Conservation (phyloP, 2,888 invertebrate species). For the Amblyjoppa fuscipennis region DNA sequence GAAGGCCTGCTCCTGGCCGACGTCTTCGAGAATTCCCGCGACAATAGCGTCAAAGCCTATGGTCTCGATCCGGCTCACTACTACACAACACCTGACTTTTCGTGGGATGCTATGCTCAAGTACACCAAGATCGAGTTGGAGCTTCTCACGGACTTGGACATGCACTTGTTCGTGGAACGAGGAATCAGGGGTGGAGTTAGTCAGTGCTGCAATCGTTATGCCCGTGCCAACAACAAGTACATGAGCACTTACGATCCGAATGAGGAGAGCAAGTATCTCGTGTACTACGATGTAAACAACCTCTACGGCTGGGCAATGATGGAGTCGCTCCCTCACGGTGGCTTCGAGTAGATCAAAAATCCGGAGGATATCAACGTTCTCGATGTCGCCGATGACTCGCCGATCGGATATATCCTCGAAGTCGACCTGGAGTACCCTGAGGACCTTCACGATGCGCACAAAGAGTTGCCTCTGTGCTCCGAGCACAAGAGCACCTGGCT, state of each 20-base stretch:
- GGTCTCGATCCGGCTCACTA: slow-evolving; percentile 75
- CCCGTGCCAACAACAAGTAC: slow-evolving; percentile 71
- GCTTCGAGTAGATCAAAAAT: slow-evolving; percentile 76
- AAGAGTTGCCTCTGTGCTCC: slow-evolving; percentile 78
- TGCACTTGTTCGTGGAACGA: slow-evolving; percentile 70
- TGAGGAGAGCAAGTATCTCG: slow-evolving; percentile 50
- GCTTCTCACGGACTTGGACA: slow-evolving; percentile 70
- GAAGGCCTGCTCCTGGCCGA: slow-evolving; percentile 81
- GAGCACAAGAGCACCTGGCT: slow-evolving; percentile 70
- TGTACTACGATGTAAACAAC: slow-evolving; percentile 66
- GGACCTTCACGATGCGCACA: slow-evolving; percentile 76
- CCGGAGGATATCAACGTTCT: slow-evolving; percentile 46
- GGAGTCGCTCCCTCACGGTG: slow-evolving; percentile 31
- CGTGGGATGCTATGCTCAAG: slow-evolving; percentile 67
- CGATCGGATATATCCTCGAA: slow-evolving; percentile 77
- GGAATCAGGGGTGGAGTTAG: slow-evolving; percentile 73
- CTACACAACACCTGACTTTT: slow-evolving; percentile 61
- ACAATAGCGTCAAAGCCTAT: slow-evolving; percentile 74
- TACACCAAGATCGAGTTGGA: slow-evolving; percentile 58
- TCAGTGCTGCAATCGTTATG: slow-evolving; percentile 72
- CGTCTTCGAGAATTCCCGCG: slow-evolving; percentile 81
- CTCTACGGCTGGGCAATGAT: slow-evolving; percentile 57
- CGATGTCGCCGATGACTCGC: slow-evolving; percentile 27
- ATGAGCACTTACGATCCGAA: slow-evolving; percentile 58
- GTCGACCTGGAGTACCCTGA: slow-evolving; percentile 72